Base-by-base conservation (phyloP, 2,888 invertebrate genomes). In the Hybos culiciformis region DNA sequence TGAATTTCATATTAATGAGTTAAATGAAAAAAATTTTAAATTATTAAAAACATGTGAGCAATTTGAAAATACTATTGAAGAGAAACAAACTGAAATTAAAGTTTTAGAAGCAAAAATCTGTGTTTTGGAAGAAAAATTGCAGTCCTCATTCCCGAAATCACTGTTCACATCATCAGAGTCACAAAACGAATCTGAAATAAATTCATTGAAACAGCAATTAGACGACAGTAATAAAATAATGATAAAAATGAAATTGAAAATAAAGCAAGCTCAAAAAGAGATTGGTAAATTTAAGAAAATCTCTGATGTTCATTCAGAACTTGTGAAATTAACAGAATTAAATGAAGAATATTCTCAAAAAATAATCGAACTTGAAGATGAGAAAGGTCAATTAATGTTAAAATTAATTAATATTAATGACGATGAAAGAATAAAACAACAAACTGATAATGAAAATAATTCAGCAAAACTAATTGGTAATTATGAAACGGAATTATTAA, bases 321-420 rank as follows among this genome's bases (percentile, higher is more conserved):
- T 83, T 45, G 71, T 78, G 1, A 73, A 72, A 52, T 63, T 84
- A 39, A 72, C 71, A 56, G 71, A 71, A 46, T 77, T 77, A 55
- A 70, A 78, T 51, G 72, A 74, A 48, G 70, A 73, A 50, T 64
- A 82, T 39, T 77, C 78, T 48, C 80, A 84, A 53, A 80, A 78
- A 69, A 76, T 92, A 47, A 81, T 83, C 12, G 84, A 87, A 59
- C 66, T 92, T 50, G 87, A 88, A 67, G 87, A 88, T 64, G 91
- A 91, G 67, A 91, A 90, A 69, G 88, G 88, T 56, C 86, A 87
- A 68, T 75, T 91, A 58, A 87, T 90, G 67, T 70, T 90, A 60
- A 81, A 81, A 68, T n/a, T n/a, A n/a, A 73, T 86, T 60, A 80
- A 85, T 54, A 83, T 85, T 26, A 47, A 45, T 4, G 47, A 49